phyloP scores from a whole-genome alignment of 2,113 vertebrate genomes.

The Oreamnos americanus region DNA sequence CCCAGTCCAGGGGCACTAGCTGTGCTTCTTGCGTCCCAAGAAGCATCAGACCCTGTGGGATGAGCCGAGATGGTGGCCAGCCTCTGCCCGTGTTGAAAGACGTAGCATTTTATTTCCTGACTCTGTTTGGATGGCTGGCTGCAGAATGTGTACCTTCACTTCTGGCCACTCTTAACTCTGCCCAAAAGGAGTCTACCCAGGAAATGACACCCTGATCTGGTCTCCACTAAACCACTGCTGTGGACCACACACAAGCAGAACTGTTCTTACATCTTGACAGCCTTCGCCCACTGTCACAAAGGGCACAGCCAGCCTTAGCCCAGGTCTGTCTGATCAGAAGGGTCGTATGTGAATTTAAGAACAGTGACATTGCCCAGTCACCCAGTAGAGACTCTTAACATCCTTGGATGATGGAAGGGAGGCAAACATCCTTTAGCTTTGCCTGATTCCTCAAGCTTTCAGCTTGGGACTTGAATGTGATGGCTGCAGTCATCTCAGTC shows the following conservation, averaged over 20 bases:
- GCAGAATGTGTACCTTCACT: neutral
- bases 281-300: neutral
- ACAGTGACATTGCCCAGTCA: neutral
- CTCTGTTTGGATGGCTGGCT: neutral
- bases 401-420: neutral
- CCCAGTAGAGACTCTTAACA: neutral
- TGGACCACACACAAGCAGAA: neutral
- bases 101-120: neutral
- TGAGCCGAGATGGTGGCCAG: neutral
- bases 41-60: neutral
- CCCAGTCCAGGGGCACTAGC: neutral
- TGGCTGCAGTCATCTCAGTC: neutral
- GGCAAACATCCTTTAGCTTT: neutral
- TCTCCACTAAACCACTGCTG: neutral
- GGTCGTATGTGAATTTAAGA: neutral
- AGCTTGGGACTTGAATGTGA: neutral
- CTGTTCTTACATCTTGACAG: neutral
- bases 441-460: neutral
- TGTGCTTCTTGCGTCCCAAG: neutral
- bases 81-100: neutral
- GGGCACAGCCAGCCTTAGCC: neutral
- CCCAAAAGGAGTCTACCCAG: too few species aligned
- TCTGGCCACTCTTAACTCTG: neutral
- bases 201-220: neutral
- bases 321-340: neutral